Base-by-base conservation (phyloP, 2,113 vertebrate species). In the Cyanoramphus novaezelandiae region DNA sequence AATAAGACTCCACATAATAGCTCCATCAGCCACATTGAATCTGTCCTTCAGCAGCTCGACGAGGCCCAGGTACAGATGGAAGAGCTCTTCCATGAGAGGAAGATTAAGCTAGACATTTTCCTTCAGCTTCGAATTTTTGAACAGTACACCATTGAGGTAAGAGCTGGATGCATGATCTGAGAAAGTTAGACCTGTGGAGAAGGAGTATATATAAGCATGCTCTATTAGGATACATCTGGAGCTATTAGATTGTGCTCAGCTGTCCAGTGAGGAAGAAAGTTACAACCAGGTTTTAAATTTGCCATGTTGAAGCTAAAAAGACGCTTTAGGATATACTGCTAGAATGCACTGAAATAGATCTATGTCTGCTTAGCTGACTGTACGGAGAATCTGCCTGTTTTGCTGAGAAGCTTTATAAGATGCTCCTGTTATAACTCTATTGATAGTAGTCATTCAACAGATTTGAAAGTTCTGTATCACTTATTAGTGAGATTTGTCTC, bases 31-130 rank as follows among this genome's bases (percentile, higher is more conserved):
- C 99, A 99, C 98, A 99, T 99, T 5, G 99, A 99, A 92, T 99
- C 99, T 4, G 99, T 99, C 82, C 98, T 99, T 28, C 99, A 99
- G 98, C 99, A 99, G 97, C 98, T 99, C 28, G 99, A 99, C 9
- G 99, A 99, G 90, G 99, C 99, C 23, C 99, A 99, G 96, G 99
- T 99, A 57, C 99, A 99, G 98, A 99, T 99, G 99, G 99, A 99
- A 96, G 99, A 99, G 77, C 98, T 99, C 49, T 99, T 99, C 95
- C 99, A 99, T 5, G 99, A 99, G 78, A 98, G 99, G 82, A 99
- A 99, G 96, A 99, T 99, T 95, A 99, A 99, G 93, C 98, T 99
- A 96, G 99, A 99, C 96, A 99, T 99, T 96, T 99, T 99, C 92
- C 98, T 99, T 67, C 99, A 99, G 97, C 97, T 99, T 18, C 98